phyloP scores from a whole-genome alignment of 1,140 invertebrate species.

The Tigriopus japonicus region DNA sequence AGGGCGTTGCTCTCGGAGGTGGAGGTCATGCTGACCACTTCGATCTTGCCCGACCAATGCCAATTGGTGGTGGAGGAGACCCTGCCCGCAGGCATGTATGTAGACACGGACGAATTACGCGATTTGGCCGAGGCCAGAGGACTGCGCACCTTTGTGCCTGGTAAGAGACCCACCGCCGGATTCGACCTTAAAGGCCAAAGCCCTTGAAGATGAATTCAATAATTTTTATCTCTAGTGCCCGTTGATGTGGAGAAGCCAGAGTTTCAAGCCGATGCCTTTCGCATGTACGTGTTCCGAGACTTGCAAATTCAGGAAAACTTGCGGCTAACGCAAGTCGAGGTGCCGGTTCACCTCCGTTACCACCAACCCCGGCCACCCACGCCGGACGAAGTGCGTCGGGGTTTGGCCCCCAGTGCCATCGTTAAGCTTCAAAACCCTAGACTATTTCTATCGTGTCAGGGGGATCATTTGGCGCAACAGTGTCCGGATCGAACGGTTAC shows the following conservation, averaged over 20 bases:
- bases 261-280: slow-evolving; percentile 8
- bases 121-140: background rate
- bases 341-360: slow-evolving; percentile 6
- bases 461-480: background rate
- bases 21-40: slow-evolving; percentile 1
- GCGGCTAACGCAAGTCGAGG: background rate
- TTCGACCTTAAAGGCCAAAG: too few species aligned
- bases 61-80: slow-evolving; percentile 1
- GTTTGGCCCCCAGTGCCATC: background rate
- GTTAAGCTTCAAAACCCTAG: slow-evolving; percentile 8
- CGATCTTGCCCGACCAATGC: background rate
- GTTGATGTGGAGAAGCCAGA: slow-evolving; percentile 6
- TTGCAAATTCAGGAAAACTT: background rate
- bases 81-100: slow-evolving; percentile 3
- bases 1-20: background rate
- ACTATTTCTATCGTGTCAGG: background rate
- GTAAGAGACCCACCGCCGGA: too few species aligned
- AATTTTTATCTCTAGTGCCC: background rate
- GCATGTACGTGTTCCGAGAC: background rate
- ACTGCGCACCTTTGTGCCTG: background rate
- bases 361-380: background rate
- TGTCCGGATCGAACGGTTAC: background rate
- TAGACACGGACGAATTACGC: slow-evolving; percentile 1
- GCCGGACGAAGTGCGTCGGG: background rate
- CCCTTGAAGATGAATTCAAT: too few species aligned